phyloP scores from a whole-genome alignment of 2,888 invertebrate species.

The Diarsia rubi region DNA sequence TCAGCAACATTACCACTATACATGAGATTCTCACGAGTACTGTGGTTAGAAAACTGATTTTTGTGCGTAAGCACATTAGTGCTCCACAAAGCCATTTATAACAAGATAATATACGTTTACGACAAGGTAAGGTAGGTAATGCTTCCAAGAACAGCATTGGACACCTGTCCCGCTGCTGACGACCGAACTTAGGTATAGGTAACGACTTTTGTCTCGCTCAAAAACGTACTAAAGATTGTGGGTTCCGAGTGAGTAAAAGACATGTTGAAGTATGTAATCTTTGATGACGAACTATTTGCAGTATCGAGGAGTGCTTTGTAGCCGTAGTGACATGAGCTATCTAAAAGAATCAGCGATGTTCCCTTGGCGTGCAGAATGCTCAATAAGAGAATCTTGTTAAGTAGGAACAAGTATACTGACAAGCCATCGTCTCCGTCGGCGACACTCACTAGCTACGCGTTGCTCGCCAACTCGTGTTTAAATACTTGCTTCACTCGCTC shows the following conservation, averaged over 20 bases:
- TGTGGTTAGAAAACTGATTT: conserved; percentile 39
- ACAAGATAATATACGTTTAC: conserved; percentile 24
- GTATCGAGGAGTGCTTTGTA: not conserved
- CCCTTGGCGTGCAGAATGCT: not conserved
- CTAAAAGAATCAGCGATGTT: not conserved
- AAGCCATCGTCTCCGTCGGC: not conserved
- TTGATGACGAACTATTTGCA: not conserved
- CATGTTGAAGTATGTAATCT: not conserved
- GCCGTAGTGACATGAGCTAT: not conserved
- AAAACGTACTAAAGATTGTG: not conserved
- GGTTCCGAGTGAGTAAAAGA: not conserved
- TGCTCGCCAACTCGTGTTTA: too few species aligned
- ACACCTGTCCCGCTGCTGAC: not conserved
- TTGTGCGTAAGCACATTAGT: conserved; percentile 63
- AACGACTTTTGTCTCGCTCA: not conserved
- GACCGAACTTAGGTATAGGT: not conserved
- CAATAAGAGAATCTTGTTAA: not conserved
- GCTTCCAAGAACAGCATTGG: not conserved
- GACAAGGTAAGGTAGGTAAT: conserved; percentile 4
- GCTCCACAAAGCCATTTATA: conserved; percentile 58
- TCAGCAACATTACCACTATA: conserved; percentile 9
- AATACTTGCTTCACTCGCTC: not conserved
- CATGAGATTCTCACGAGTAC: conserved; percentile 32
- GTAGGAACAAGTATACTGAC: not conserved
- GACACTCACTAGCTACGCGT: not conserved